Conservation (phyloP, 2,113 vertebrate species). For the Archocentrus centrarchus region DNA sequence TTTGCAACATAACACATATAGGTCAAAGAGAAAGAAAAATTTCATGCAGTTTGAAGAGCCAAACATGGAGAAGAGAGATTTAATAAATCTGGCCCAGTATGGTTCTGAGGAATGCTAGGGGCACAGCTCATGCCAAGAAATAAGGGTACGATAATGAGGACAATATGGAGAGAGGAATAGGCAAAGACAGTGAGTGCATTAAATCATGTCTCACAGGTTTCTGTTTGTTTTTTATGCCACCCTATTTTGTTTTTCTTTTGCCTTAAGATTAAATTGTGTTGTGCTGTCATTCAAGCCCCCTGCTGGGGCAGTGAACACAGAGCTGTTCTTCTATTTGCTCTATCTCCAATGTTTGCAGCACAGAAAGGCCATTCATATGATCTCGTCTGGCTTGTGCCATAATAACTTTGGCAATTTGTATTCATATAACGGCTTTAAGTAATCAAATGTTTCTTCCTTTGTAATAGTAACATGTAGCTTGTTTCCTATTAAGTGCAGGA, state of each 20-base stretch:
- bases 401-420: constrained; percentile 34
- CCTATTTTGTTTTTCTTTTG: constrained; percentile 6
- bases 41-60: constrained; percentile 21
- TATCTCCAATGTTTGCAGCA: constrained; percentile 16
- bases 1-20: constrained; percentile 29
- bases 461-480: not conserved
- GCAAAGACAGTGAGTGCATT: constrained; percentile 13
- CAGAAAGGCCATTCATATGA: constrained; percentile 49
- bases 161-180: constrained; percentile 18
- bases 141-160: constrained; percentile 60
- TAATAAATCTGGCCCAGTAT: constrained; percentile 48
- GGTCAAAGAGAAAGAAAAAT: constrained; percentile 26
- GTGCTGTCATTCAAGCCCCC: constrained; percentile 52
- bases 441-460: constrained; percentile 6
- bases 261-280: constrained; percentile 45
- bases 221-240: constrained; percentile 20
- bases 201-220: constrained; percentile 38
- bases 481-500: not conserved
- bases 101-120: constrained; percentile 44
- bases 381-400: constrained; percentile 40
- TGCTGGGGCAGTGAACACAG: constrained; percentile 31
- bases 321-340: constrained; percentile 41
- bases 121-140: constrained; percentile 46
- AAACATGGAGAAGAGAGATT: constrained; percentile 43
- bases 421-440: constrained; percentile 12